These are phyloP conservation scores for Drosophila cognata DNA, from an alignment of 2,888 invertebrate genomes.

Conservation along the genomic window DNA sequence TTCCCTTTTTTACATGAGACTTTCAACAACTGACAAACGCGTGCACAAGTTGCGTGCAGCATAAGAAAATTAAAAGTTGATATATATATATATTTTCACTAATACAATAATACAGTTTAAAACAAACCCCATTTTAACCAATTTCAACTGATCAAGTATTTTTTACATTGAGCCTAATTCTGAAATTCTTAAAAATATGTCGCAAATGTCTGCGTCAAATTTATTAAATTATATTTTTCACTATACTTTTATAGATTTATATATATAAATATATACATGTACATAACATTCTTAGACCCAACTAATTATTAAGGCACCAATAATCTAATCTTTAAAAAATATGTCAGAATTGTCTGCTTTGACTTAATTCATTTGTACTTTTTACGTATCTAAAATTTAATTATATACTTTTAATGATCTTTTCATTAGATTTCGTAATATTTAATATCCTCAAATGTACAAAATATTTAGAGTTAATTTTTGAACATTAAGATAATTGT, in stretches of 20 bases:
- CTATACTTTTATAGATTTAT: neutral
- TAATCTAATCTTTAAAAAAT: no score
- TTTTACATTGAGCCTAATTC: neutral
- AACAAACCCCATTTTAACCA: neutral
- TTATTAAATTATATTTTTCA: neutral
- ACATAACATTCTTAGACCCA: neutral
- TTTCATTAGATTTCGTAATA: neutral
- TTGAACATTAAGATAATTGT: neutral
- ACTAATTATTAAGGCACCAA: no score
- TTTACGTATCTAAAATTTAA: neutral
- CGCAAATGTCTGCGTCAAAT: neutral
- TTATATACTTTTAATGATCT: neutral
- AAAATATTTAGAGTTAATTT: neutral
- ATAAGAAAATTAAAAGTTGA: neutral
- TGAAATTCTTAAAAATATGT: neutral
- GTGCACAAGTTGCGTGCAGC: constrained; percentile 35
- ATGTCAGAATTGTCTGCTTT: neutral
- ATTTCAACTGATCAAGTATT: neutral
- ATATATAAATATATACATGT: neutral
- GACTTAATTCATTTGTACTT: neutral
- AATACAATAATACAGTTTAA: neutral
- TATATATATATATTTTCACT: constrained; percentile 2
- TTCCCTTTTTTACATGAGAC: constrained; percentile 36
- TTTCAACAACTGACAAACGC: constrained; percentile 39
- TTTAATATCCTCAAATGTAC: neutral